Percentiles rank a stretch among this genome's conserved stretches.
These are phyloP conservation scores for Elmis aenea DNA, from an alignment of 2,888 invertebrate genomes.

Conservation along the genomic window DNA sequence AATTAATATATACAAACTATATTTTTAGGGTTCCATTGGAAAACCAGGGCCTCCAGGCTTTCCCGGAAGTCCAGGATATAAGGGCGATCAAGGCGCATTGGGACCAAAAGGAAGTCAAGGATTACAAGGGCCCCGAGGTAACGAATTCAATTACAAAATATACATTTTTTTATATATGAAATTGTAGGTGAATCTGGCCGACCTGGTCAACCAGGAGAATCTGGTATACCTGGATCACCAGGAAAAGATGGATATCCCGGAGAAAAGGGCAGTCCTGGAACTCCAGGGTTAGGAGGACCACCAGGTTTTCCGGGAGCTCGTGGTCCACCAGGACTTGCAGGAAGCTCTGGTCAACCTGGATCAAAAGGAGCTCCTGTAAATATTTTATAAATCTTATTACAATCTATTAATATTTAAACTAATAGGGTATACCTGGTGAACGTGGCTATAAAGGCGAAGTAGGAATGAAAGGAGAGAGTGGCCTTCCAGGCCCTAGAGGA, in stretches of 20 bases:
- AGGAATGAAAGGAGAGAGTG: slow-evolving; percentile 72
- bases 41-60: slow-evolving; percentile 83
- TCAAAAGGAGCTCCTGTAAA: slow-evolving; percentile 69
- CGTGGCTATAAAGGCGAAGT: slow-evolving; percentile 74
- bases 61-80: slow-evolving; percentile 74
- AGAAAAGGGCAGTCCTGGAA: slow-evolving; percentile 74
- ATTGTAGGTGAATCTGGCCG: slow-evolving; percentile 66
- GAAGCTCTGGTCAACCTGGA: slow-evolving; percentile 69
- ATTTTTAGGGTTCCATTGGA: slow-evolving; percentile 65
- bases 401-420: background rate
- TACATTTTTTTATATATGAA: background rate
- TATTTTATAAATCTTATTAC: slow-evolving; percentile 9
- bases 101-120: slow-evolving; percentile 81
- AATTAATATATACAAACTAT: slow-evolving; percentile 3
- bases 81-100: slow-evolving; percentile 70
- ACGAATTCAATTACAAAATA: slow-evolving; percentile 5
- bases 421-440: slow-evolving; percentile 70
- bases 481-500: slow-evolving; percentile 69
- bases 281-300: slow-evolving; percentile 65
- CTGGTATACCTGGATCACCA: slow-evolving; percentile 67
- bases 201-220: slow-evolving; percentile 71
- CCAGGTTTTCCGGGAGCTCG: slow-evolving; percentile 80
- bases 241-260: slow-evolving; percentile 78
- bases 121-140: slow-evolving; percentile 70
- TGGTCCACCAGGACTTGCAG: slow-evolving; percentile 70